Evolutionary conservation across 1,140 invertebrate genomes (phyloP), one percentile per base, ranked within the genome.

Genomic region (Chionoecetes opilio): DNA sequence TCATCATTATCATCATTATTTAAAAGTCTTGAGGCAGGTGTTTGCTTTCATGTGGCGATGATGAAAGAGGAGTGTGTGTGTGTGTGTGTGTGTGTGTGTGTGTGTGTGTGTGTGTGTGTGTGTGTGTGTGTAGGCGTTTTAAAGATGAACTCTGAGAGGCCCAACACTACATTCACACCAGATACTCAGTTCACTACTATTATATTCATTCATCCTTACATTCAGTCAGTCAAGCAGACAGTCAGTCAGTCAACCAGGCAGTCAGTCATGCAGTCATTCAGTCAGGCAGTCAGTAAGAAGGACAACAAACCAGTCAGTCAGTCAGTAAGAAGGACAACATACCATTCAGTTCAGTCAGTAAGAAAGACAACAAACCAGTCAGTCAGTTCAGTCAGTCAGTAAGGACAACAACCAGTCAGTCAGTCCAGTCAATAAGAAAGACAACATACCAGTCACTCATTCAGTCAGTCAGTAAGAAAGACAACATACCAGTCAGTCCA

Each of bases 121-220:
- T n/a, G n/a, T n/a, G n/a, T n/a, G 63, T n/a, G 63, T 75, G 63
- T 75, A 75, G 63, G 63, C 63, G 63, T 75, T 75, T n/a, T 75
- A 75, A 75, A 75, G 63, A 75, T 26, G 63, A 75, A 11, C 21
- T 26, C 63, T 75, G 63, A 75, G 21, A 21, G 63, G 63, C 6
- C 8, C 3, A n/a, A 0, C 21, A n/a, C 21, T 75, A 17, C 63
- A 75, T 17, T 26, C 63, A n/a, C 63, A 75, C 63, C 63, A 75
- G 63, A n/a, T 26, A 75, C 63, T 75, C 21, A 75, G 63, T 75
- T 26, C 63, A 75, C n/a, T 26, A n/a, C 21, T 21, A 14, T 21
- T 6, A 6, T 26, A 75, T 26, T 75, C 63, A 75, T 26, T 75
- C 63, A 75, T 26, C n/a, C 21, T 5, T 6, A n/a, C 63, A 75